Base-by-base conservation (phyloP, 1,140 invertebrate species). In the Drosophila quadrilineata region DNA sequence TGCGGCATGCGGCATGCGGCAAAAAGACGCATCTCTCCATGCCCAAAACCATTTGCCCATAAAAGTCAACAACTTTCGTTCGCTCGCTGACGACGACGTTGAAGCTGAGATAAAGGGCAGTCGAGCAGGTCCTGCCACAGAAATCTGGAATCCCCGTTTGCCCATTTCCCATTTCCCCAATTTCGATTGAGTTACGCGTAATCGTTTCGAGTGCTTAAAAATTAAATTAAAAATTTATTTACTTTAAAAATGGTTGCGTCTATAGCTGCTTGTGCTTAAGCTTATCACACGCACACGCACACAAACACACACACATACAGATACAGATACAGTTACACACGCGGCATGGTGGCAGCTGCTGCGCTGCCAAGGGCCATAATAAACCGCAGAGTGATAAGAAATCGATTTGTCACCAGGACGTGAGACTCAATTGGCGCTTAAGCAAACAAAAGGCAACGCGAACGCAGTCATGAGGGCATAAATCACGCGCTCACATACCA, bases 161-260 rank as follows among this genome's bases (percentile, higher is more conserved):
- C 35, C 35, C 1, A 16, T 3, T 19, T 19, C 29, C 48, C 62
- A 48, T 48, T 16, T 28, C 53, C 49, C 36, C 52, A 59, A 56
- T 46, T 71, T 80, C 77, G 73, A 82, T 82, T 85, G 77, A 82
- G 82, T 85, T 82, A 82, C 73, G 59, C 77, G 70, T 73, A 85
- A 82, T 84, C 79, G 79, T 66, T 77, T 71, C 60, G 64, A 82
- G 74, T 72, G 64, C 77, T 73, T 84, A 84, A 84, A 84, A 82
- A 82, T 82, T 70, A 84, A 82, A 84, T 82, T 82, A 82, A 84
- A 84, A 82, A 77, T 82, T 62, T 82, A 82, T 82, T 82, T 84
- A 82, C 77, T 82, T 71, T 62, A 46, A 64, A 52, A 58, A 41
- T 57, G 46, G 43, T 35, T 46, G 40, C 4, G 45, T 36, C 26